phyloP scores from a whole-genome alignment of 2,888 invertebrate genomes.

The Taenaris catops region DNA sequence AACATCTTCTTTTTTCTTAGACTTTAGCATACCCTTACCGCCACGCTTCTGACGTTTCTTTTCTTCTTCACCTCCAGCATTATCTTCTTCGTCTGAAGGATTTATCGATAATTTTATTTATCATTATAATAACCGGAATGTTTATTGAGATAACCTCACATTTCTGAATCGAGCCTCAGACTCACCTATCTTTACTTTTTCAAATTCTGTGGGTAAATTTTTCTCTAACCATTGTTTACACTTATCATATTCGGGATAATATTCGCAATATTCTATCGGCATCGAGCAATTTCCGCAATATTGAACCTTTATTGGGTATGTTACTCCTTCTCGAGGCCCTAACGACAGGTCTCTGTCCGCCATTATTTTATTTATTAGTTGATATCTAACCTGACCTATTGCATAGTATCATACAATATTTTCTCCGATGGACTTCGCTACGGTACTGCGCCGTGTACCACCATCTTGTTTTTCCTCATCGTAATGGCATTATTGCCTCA shows the following conservation, averaged over 20 bases:
- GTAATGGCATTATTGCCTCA: too few species aligned
- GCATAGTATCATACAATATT: too few species aligned
- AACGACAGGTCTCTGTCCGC: conserved; percentile 79
- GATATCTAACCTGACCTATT: too few species aligned
- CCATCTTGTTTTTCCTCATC: too few species aligned
- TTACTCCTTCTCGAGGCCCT: conserved; percentile 86
- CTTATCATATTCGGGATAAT: conserved; percentile 97
- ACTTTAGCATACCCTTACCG: conserved; percentile 96
- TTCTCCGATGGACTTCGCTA: too few species aligned
- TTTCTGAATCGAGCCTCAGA: conserved; percentile 5
- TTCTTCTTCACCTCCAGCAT: conserved; percentile 91
- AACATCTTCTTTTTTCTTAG: conserved; percentile 95
- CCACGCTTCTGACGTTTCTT: conserved; percentile 98
- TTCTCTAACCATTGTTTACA: conserved; percentile 98
- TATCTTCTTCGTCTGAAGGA: conserved; percentile 81
- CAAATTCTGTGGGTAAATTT: conserved; percentile 95
- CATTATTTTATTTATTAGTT: conserved; percentile 48
- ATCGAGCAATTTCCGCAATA: conserved; percentile 97
- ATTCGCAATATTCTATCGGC: conserved; percentile 99
- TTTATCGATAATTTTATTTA: too few species aligned
- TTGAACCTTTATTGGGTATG: conserved; percentile 90
- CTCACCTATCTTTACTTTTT: conserved; percentile 89
- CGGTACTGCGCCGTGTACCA: too few species aligned
- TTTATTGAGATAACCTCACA: conserved; percentile 18
- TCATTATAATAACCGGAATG: too few species aligned